A percentile compares a stretch with the other conserved stretches of the same genome.
phyloP scores from a whole-genome alignment of 2,797 vertebrate species.

The Pagetopsis macropterus region DNA sequence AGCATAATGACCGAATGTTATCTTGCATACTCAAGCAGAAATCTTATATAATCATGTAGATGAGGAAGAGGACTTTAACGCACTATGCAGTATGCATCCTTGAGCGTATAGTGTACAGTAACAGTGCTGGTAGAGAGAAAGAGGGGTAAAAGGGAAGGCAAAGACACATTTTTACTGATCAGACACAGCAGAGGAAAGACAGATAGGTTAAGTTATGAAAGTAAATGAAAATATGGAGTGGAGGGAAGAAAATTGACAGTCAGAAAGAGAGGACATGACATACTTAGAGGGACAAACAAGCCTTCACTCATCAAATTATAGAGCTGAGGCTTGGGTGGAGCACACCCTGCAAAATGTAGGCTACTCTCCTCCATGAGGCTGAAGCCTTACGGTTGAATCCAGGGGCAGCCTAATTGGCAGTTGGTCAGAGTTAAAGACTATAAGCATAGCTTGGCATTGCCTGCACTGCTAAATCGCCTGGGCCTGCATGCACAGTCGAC shows the following conservation, averaged over 20 bases:
- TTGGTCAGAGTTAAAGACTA: conserved; percentile 78
- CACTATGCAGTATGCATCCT: conserved; percentile 14
- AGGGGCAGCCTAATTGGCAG: conserved; percentile 78
- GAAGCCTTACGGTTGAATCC: conserved; percentile 67
- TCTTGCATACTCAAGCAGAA: conserved; percentile 57
- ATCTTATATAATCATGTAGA: conserved; percentile 63
- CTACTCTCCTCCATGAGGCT: conserved; percentile 63
- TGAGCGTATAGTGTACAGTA: neutral
- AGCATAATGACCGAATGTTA: conserved; percentile 54
- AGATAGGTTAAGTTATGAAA: conserved; percentile 14
- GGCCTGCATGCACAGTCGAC: conserved; percentile 23
- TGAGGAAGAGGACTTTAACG: conserved; percentile 35
- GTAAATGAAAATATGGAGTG: conserved; percentile 30
- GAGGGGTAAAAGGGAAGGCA: neutral
- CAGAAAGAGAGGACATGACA: conserved; percentile 59
- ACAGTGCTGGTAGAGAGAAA: neutral
- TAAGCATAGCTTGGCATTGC: conserved; percentile 69
- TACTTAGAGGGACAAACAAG: conserved; percentile 71
- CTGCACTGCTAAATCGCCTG: conserved; percentile 47
- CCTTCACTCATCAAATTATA: conserved; percentile 79
- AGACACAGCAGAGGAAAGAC: conserved; percentile 2
- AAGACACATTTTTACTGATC: neutral
- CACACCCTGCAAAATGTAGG: conserved; percentile 74
- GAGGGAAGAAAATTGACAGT: conserved; percentile 35
- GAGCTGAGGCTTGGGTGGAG: conserved; percentile 79